A percentile compares a stretch with the other conserved stretches of the same genome.
These are phyloP conservation scores for Corticium candelabrum DNA, from an alignment of 37 sponge, comb jelly and placozoan species.

Conservation along the genomic window DNA sequence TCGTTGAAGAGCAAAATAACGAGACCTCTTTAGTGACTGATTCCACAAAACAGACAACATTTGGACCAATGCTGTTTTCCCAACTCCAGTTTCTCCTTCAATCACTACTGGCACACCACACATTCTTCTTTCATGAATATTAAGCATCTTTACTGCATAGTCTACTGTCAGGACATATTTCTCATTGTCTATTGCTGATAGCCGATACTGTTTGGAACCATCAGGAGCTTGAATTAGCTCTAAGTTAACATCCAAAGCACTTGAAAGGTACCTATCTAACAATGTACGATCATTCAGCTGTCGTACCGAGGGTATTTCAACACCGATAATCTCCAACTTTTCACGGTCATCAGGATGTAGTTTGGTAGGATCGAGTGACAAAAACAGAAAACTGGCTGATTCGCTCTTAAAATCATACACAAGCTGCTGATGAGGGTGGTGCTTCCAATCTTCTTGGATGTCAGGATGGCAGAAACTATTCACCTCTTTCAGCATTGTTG, in stretches of 20 bases:
- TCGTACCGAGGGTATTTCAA: slow-evolving; percentile 32
- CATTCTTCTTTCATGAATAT: slow-evolving; percentile 61
- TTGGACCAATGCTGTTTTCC: slow-evolving; percentile 79
- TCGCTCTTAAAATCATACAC: slow-evolving; percentile 11
- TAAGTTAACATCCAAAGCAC: slow-evolving; percentile 49
- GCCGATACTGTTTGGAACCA: slow-evolving; percentile 12
- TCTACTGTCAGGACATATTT: slow-evolving; percentile 74
- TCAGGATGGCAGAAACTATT: slow-evolving; percentile 58
- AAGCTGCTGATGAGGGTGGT: slow-evolving; percentile 72
- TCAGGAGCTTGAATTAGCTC: too few relatives aligned
- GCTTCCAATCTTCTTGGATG: slow-evolving; percentile 44
- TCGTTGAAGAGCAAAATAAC: background rate
- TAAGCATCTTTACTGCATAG: slow-evolving; percentile 68
- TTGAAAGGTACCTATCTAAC: slow-evolving; percentile 54
- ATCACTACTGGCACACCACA: slow-evolving; percentile 83
- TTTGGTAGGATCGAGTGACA: slow-evolving; percentile 50
- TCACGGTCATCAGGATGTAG: slow-evolving; percentile 26
- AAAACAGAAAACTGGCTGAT: slow-evolving; percentile 2
- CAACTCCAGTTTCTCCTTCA: slow-evolving; percentile 93
- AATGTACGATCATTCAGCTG: slow-evolving; percentile 28
- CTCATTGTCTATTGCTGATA: slow-evolving; percentile 45
- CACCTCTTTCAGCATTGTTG: slow-evolving; percentile 68
- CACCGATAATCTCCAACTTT: slow-evolving; percentile 40
- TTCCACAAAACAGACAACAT: slow-evolving; percentile 80
- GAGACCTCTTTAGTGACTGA: slow-evolving; percentile 8